Conservation (phyloP, 2,888 invertebrate genomes). For the Tanypteryx hageni region DNA sequence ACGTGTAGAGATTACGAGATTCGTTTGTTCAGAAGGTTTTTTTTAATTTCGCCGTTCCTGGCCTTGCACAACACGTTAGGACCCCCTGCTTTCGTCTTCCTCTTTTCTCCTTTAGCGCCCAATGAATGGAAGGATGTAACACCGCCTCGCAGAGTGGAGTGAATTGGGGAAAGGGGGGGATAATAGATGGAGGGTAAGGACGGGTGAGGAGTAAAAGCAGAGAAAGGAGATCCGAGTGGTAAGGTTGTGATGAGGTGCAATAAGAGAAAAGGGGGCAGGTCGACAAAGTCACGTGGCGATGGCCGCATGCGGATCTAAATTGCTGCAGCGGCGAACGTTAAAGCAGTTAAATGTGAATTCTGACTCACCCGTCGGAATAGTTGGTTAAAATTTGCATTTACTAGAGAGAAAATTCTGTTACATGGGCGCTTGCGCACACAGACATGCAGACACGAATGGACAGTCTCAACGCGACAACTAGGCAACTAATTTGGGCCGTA, state of each 20-base stretch:
- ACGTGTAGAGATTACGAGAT: background rate
- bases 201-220: background rate
- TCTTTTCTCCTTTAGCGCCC: background rate
- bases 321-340: too few relatives aligned
- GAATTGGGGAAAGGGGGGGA: background rate
- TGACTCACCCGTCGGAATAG: too few relatives aligned
- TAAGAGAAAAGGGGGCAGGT: background rate
- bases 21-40: background rate
- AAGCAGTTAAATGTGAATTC: too few relatives aligned
- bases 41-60: background rate
- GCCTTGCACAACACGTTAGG: slow-evolving; percentile 14
- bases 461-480: too few relatives aligned
- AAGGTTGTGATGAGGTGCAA: background rate
- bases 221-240: background rate
- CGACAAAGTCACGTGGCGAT: too few relatives aligned
- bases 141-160: background rate
- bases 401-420: too few relatives aligned
- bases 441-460: too few relatives aligned
- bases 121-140: slow-evolving; percentile 44
- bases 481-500: too few relatives aligned
- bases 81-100: background rate
- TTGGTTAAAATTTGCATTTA: too few relatives aligned
- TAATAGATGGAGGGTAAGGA: background rate
- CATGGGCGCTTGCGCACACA: too few relatives aligned
- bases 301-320: too few relatives aligned